Conservation (phyloP, 2,797 vertebrate genomes). For the Nasua narica region DNA sequence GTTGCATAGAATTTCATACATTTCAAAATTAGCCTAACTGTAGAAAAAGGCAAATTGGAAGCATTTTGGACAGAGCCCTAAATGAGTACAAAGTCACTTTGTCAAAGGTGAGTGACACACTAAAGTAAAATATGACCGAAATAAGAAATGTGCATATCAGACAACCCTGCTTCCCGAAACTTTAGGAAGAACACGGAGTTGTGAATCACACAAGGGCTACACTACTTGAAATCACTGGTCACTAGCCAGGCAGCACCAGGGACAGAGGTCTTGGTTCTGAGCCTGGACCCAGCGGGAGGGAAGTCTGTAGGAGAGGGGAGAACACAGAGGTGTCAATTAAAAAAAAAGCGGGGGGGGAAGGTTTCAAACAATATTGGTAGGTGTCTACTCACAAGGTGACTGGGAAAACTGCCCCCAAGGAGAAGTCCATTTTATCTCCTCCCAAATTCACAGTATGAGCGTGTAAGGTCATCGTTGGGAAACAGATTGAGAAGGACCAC, state of each 20-base stretch:
- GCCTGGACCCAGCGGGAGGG: slow-evolving; percentile 60
- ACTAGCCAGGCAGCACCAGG: slow-evolving; percentile 40
- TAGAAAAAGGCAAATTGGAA: slow-evolving; percentile 80
- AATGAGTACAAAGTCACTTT: slow-evolving; percentile 74
- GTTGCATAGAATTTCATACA: slow-evolving; percentile 95
- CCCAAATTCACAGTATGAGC: slow-evolving; percentile 84
- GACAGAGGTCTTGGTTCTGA: slow-evolving; percentile 52
- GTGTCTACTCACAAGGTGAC: slow-evolving; percentile 68
- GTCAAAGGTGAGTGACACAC: slow-evolving; percentile 63
- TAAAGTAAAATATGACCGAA: slow-evolving; percentile 56
- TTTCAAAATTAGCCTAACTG: slow-evolving; percentile 80
- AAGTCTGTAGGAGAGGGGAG: slow-evolving; percentile 20
- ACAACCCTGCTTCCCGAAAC: slow-evolving; percentile 82
- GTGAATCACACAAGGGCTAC: slow-evolving; percentile 43
- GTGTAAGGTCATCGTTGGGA: slow-evolving; percentile 76
- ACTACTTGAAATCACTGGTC: not conserved
- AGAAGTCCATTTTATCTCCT: slow-evolving; percentile 45
- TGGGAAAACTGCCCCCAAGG: slow-evolving; percentile 49
- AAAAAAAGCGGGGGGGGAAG: not conserved
- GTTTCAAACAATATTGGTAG: slow-evolving; percentile 56
- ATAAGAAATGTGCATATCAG: slow-evolving; percentile 70
- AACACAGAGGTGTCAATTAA: not conserved
- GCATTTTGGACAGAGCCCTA: slow-evolving; percentile 78
- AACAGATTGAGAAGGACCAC: slow-evolving; percentile 57
- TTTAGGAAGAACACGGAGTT: slow-evolving; percentile 69